These are phyloP conservation scores for Drosophila setifemur DNA, from an alignment of 1,140 invertebrate species.

Conservation along the genomic window DNA sequence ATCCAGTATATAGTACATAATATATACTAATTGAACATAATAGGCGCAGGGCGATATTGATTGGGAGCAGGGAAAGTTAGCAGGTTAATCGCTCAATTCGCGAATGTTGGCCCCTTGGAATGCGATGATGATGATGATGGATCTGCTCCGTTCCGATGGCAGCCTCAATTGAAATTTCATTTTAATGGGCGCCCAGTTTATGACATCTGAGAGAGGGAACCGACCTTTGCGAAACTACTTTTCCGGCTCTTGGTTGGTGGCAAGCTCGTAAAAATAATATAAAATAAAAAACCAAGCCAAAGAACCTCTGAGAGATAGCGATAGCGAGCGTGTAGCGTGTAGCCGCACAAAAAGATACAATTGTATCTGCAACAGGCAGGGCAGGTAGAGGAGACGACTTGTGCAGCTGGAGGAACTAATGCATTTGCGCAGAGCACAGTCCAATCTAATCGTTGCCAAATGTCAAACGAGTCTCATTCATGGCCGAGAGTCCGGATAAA, in stretches of 20 bases:
- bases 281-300: conserved; percentile 2
- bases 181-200: conserved; percentile 27
- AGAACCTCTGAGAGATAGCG: neutral
- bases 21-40: no score
- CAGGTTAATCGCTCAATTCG: conserved; percentile 61
- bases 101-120: conserved; percentile 7
- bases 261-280: conserved; percentile 42
- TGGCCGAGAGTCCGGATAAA: conserved; percentile 12
- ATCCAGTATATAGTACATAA: no score
- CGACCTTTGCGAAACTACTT: conserved; percentile 28
- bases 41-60: neutral
- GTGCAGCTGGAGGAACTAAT: conserved; percentile 70
- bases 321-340: conserved; percentile 55
- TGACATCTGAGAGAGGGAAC: conserved; percentile 38
- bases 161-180: conserved; percentile 13
- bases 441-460: conserved; percentile 74
- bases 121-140: neutral
- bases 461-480: conserved; percentile 67
- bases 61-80: conserved; percentile 53
- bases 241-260: conserved; percentile 55
- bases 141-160: no score
- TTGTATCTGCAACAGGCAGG: conserved; percentile 64
- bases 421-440: conserved; percentile 63
- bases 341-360: conserved; percentile 66
- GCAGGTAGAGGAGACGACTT: conserved; percentile 12